phyloP scores from a whole-genome alignment of 2,113 vertebrate genomes.

The Ia io region DNA sequence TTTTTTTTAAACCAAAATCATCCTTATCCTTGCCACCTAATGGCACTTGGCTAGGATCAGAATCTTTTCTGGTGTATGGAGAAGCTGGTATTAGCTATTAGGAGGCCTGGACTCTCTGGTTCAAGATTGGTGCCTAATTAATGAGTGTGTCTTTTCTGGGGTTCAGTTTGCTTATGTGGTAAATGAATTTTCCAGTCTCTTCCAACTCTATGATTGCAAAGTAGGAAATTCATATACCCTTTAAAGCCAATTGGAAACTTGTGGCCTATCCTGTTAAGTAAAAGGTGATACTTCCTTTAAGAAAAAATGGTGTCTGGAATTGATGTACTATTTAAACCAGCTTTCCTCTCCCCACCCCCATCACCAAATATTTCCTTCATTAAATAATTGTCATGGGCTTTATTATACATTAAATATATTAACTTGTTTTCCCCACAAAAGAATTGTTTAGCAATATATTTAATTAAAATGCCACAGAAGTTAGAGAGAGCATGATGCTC shows the following conservation, averaged over 20 bases:
- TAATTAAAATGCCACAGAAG: conserved; percentile 66
- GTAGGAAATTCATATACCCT: background rate
- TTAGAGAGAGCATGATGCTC: conserved; percentile 62
- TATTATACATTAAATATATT: conserved; percentile 33
- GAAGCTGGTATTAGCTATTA: background rate
- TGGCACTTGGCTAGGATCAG: background rate
- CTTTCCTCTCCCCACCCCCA: background rate
- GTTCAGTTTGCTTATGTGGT: background rate
- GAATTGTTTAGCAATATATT: conserved; percentile 28
- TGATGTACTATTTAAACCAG: conserved; percentile 43
- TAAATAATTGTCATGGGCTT: background rate
- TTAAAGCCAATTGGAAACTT: conserved; percentile 31
- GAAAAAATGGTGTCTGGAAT: background rate
- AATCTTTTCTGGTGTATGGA: background rate
- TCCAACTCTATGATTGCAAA: conserved; percentile 25
- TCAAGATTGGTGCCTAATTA: conserved; percentile 2
- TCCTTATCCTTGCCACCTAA: background rate
- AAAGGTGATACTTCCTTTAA: conserved; percentile 30
- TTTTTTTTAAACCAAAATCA: background rate
- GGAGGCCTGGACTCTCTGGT: background rate
- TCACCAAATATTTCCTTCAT: conserved; percentile 62
- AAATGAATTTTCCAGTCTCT: background rate
- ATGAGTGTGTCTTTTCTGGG: background rate
- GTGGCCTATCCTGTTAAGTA: background rate
- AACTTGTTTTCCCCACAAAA: background rate